Conservation (phyloP, 2,888 invertebrate species). For the Odontothrips loti region DNA sequence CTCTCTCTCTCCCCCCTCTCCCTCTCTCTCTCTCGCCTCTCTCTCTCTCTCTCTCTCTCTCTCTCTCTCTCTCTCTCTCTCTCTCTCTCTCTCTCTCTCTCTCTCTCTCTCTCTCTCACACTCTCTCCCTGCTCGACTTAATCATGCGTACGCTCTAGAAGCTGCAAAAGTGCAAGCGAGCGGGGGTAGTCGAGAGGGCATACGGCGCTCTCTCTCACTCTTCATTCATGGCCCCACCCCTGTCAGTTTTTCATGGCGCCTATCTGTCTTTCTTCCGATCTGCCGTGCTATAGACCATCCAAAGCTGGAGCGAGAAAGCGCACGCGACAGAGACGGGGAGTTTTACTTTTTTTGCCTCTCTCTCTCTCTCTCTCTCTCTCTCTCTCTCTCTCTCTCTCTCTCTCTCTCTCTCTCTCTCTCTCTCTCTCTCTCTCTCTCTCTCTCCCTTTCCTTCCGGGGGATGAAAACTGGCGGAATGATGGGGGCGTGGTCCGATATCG, state of each 20-base stretch:
- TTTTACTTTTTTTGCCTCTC: too few relatives aligned
- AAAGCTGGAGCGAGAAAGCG: too few relatives aligned
- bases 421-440: too few relatives aligned
- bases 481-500: constrained; percentile 4
- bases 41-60: not conserved
- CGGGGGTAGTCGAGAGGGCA: too few relatives aligned
- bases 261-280: not conserved
- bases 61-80: too few relatives aligned
- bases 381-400: too few relatives aligned
- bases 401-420: too few relatives aligned
- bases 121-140: not conserved
- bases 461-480: constrained; percentile 25
- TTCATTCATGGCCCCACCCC: not conserved
- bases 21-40: not conserved
- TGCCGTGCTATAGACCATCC: not conserved
- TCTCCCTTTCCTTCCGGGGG: not conserved
- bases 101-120: not conserved
- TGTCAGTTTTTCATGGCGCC: not conserved
- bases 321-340: too few relatives aligned
- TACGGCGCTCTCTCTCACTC: not conserved
- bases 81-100: not conserved
- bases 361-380: too few relatives aligned
- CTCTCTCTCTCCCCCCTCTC: too few relatives aligned
- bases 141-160: too few relatives aligned
- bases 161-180: too few relatives aligned